Base-by-base conservation (phyloP, 2,113 vertebrate genomes). In the Sceloporus tristichus region DNA sequence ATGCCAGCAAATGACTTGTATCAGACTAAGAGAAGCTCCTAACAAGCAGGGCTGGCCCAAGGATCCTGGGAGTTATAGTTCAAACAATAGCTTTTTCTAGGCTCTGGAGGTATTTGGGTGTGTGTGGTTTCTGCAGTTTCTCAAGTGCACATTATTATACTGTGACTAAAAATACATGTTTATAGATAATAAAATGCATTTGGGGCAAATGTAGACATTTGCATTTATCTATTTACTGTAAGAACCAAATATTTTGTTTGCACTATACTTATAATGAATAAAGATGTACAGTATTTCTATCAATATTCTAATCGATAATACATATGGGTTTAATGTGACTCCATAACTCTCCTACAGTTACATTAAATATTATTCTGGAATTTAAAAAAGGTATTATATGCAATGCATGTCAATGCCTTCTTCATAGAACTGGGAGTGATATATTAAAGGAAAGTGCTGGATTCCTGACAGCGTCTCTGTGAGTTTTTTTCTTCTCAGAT, bases 191-290 rank as follows among this genome's bases (percentile, higher is more conserved):
- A 34, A 40, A 27, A 40, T 16, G 11, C 85, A 19, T 16, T 8
- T 82, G 3, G 86, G 23, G 87, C 80, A n/a, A 9, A 9, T 4
- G 38, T 88, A 76, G 59, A 84, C n/a, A 14, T 89, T 93, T 87
- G 85, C 91, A 56, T 91, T 71, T 84, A 87, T 25, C 29, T 71
- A 27, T 85, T 88, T 91, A 3, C 90, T 94, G 25, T 93, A 91
- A 96, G 93, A 94, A 96, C 95, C 96, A 96, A 96, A 91, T 94
- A 79, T 84, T 95, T 94, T 82, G 54, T 80, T 91, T 91, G 88
- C 90, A 89, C 95, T 91, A 94, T 84, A 78, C 40, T 79, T 76
- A 80, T 92, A 65, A 54, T 82, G 85, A 92, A 80, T 95, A 92
- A 94, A 94, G 91, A 90, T 96, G 95, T 96, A 92, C 91, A 74